These are phyloP conservation scores for Oscheius sp. DNA, from an alignment of 2,888 invertebrate genomes.

Conservation along the genomic window DNA sequence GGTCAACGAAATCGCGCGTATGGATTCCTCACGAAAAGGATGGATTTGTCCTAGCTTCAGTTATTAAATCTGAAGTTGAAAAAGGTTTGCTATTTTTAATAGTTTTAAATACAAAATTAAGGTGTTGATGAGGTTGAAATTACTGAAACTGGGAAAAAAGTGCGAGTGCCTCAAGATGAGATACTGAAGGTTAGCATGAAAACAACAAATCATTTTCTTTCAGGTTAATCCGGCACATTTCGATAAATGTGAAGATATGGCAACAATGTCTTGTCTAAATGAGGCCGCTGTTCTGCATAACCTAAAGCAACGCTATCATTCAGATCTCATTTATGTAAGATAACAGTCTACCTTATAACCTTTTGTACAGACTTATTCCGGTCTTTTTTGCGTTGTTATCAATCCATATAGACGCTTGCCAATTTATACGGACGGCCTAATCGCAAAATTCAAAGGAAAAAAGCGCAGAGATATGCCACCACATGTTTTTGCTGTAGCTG, in stretches of 20 bases:
- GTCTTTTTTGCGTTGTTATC: slow-evolving; percentile 98
- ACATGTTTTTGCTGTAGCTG: slow-evolving; percentile 98
- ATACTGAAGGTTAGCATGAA: slow-evolving; percentile 33
- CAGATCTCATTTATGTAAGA: slow-evolving; percentile 98
- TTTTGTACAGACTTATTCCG: slow-evolving; percentile 90
- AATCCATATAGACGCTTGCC: slow-evolving; percentile 94
- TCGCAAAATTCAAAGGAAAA: slow-evolving; percentile 98
- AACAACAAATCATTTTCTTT: background rate
- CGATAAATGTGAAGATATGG: slow-evolving; percentile 99
- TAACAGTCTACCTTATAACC: background rate
- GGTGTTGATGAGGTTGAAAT: slow-evolving; percentile 82
- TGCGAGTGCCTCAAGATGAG: slow-evolving; percentile 77
- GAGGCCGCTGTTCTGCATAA: slow-evolving; percentile 99
- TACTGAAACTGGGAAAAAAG: slow-evolving; percentile 82
- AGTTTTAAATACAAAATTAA: background rate
- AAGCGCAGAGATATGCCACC: slow-evolving; percentile 88
- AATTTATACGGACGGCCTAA: slow-evolving; percentile 98
- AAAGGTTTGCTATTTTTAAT: slow-evolving; percentile 73
- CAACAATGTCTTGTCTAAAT: slow-evolving; percentile 97
- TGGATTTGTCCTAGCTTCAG: slow-evolving; percentile 88
- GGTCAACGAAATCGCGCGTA: slow-evolving; percentile 96
- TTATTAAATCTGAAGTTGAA: slow-evolving; percentile 91
- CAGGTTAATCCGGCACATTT: slow-evolving; percentile 96
- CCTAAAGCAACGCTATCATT: slow-evolving; percentile 98
- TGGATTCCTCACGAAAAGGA: slow-evolving; percentile 95